phyloP scores from a whole-genome alignment of 2,113 vertebrate species.

The Ammodytes marinus region DNA sequence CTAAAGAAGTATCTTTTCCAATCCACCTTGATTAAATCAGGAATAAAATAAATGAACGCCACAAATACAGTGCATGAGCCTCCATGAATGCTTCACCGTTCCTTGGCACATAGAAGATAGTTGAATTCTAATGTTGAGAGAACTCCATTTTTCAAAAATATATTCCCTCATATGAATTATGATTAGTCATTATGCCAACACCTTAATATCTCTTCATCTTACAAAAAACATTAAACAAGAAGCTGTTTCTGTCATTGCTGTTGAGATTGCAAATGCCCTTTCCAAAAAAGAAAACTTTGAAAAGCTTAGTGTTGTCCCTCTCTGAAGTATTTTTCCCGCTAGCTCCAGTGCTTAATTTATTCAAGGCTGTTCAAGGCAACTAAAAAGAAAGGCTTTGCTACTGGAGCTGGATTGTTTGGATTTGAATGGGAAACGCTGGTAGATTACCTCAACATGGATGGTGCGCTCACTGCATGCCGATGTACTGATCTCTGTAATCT shows the following conservation, averaged over 20 bases:
- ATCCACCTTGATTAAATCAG: constrained; percentile 1
- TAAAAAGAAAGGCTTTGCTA: constrained; percentile 16
- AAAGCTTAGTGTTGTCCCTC: constrained; percentile 34
- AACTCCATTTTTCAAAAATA: not conserved
- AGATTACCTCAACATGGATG: constrained; percentile 50
- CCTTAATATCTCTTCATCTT: constrained; percentile 23
- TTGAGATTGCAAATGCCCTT: constrained; percentile 36
- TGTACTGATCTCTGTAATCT: constrained; percentile 62
- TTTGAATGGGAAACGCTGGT: constrained; percentile 39
- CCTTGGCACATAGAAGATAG: no score
- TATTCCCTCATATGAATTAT: not conserved
- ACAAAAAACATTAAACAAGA: constrained; percentile 36
- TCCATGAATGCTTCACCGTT: not conserved
- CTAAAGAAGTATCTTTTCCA: not conserved
- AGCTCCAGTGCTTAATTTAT: constrained; percentile 54
- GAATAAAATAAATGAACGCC: not conserved
- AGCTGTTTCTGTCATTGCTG: constrained; percentile 34
- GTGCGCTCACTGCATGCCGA: constrained; percentile 24
- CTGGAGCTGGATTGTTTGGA: constrained; percentile 51
- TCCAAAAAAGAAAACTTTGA: constrained; percentile 16
- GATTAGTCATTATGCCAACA: constrained; percentile 24
- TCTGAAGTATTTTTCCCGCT: constrained; percentile 51
- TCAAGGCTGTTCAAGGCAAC: constrained; percentile 31
- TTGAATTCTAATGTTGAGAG: no score
- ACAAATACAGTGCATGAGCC: not conserved